These are phyloP conservation scores for Xanthorhoe spadicearia DNA, from an alignment of 2,888 invertebrate genomes.

Conservation along the genomic window DNA sequence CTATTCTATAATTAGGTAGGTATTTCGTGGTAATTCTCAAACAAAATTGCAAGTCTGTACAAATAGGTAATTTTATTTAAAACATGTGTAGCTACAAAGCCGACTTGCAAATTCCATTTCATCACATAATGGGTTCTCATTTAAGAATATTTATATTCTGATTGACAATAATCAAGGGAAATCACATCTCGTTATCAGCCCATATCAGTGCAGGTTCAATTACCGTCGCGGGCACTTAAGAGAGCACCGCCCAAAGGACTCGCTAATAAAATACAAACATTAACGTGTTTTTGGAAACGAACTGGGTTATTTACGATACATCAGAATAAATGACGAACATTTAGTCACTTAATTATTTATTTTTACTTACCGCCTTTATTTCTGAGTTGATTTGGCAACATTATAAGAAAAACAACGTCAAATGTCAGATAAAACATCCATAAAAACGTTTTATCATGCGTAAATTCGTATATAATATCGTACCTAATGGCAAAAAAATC, in stretches of 20 bases:
- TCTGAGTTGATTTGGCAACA: conserved; percentile 23
- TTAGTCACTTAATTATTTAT: conserved; percentile 9
- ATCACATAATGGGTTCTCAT: conserved; percentile 17
- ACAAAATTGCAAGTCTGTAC: no score
- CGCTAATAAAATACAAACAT: conserved; percentile 39
- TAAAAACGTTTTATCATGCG: no score
- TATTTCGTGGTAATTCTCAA: no score
- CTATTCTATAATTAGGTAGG: no score
- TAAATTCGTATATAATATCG: no score
- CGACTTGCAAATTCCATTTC: not conserved
- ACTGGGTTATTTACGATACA: conserved; percentile 11
- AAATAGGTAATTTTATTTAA: not conserved
- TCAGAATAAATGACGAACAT: conserved; percentile 10
- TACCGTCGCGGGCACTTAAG: conserved; percentile 36
- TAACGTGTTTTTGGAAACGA: conserved; percentile 31
- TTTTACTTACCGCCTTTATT: conserved; percentile 30
- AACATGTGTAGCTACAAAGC: not conserved
- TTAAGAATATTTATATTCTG: conserved; percentile 26
- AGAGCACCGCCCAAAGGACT: conserved; percentile 30
- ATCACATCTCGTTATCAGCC: conserved; percentile 27
- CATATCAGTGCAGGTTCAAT: conserved; percentile 29
- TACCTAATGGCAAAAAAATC: no score
- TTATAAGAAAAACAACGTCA: no score
- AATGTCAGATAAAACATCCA: no score
- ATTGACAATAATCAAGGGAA: conserved; percentile 37